Evolutionary conservation across 2,888 invertebrate genomes (phyloP), one percentile per base, ranked within the genome.

Genomic region (Polyploca ridens): DNA sequence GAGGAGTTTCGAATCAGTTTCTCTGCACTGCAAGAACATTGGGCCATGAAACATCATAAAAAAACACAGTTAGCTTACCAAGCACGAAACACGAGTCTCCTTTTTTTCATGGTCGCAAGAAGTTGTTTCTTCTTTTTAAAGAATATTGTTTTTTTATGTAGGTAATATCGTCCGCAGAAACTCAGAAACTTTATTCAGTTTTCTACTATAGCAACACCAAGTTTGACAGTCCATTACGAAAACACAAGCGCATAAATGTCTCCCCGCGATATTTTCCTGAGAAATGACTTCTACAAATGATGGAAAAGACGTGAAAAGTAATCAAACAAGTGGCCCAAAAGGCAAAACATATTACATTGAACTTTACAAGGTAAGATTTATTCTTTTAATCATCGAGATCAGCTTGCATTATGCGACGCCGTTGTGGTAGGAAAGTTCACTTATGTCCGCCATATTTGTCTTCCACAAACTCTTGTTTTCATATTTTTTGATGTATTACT

Each of bases 221-320:
- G 76, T 93, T 93, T 94, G 94, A 94, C 94, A 41, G 41, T 41
- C 41, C 41, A 88, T 89, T 88, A 84, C 84, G 91, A 93, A 94
- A 94, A 94, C 93, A 94, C 94, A 93, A 94, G 94, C 94, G 90
- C 90, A 90, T 93, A 93, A 92, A 94, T 94, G 94, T 94, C 94
- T 91, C 91, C 90, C 93, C 92, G 91, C 90, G 89, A 92, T 93
- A 92, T 93, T 94, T 94, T 93, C 90, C 79, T 94, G 90, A 94
- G 94, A 94, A 94, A 94, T 94, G 94, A 94, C 93, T 94, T 94
- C 94, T 89, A 91, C 91, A 93, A 93, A 93, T 93, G 93, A 94
- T 90, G 93, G 89, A 87, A 93, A 92, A 92, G 92, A 94, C 84
- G 92, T 94, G 90, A 94, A 93, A 91, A 93, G 86, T 94, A 87